These are phyloP conservation scores for Pollachius pollachius DNA, from an alignment of 2,113 vertebrate genomes.

Conservation along the genomic window DNA sequence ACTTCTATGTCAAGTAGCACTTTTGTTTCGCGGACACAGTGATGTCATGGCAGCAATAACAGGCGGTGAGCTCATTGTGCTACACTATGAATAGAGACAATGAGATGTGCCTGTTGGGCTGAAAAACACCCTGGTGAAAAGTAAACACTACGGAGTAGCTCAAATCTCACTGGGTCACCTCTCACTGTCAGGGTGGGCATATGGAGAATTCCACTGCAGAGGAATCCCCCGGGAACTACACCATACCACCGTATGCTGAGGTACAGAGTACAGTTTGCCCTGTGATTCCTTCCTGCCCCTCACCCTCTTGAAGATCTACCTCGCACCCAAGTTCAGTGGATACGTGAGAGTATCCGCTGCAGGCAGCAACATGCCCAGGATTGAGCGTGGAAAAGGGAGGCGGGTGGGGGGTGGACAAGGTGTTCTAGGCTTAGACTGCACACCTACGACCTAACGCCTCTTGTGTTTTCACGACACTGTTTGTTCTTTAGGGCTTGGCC, in stretches of 20 bases:
- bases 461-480: constrained; percentile 30
- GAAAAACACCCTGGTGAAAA: constrained; percentile 44
- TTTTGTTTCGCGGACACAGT: constrained; percentile 48
- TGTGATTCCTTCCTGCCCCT: too few relatives aligned
- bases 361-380: constrained; percentile 72
- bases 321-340: constrained; percentile 68
- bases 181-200: not conserved
- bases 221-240: too few relatives aligned
- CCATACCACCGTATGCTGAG: too few relatives aligned
- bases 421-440: constrained; percentile 48
- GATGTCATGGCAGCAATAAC: constrained; percentile 64
- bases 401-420: constrained; percentile 40
- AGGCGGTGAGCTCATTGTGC: constrained; percentile 62
- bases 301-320: constrained; percentile 40
- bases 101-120: constrained; percentile 45
- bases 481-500: too few relatives aligned
- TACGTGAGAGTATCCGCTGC: constrained; percentile 75
- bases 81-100: constrained; percentile 59
- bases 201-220: not conserved
- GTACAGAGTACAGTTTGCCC: too few relatives aligned
- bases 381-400: constrained; percentile 33
- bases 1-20: constrained; percentile 52
- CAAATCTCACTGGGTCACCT: constrained; percentile 24
- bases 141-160: constrained; percentile 13
- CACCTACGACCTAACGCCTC: constrained; percentile 61